These are phyloP conservation scores for Etia nguti DNA, from an alignment of 2,113 vertebrate species.

Conservation along the genomic window DNA sequence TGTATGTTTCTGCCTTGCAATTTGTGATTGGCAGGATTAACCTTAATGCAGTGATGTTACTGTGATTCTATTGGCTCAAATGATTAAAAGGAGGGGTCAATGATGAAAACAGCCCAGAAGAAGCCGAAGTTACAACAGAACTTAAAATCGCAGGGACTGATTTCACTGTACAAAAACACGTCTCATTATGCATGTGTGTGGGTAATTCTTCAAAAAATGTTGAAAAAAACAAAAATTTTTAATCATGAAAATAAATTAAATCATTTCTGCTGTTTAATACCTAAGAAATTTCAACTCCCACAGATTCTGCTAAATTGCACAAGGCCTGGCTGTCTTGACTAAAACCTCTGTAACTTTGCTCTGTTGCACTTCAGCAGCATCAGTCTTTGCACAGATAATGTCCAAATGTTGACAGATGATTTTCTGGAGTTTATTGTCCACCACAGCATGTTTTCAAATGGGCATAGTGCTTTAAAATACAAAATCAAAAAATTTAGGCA, in stretches of 20 bases:
- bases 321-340: background rate
- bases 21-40: background rate
- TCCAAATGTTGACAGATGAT: background rate
- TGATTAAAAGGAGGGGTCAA: background rate
- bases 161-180: too few relatives aligned
- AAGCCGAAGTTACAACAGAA: rapidly evolving
- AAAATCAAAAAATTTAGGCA: background rate
- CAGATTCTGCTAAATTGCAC: background rate
- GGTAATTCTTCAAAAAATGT: background rate
- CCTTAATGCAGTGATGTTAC: background rate
- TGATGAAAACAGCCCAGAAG: background rate
- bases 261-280: background rate
- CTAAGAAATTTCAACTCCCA: background rate
- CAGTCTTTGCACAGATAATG: background rate
- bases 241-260: background rate
- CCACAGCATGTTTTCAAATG: rapidly evolving
- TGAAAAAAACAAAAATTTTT: rapidly evolving
- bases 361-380: background rate
- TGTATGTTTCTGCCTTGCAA: background rate
- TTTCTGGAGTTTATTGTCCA: background rate
- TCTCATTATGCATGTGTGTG: background rate
- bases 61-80: background rate
- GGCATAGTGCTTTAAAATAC: background rate
- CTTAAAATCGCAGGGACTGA: too few relatives aligned
- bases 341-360: background rate